phyloP scores from a whole-genome alignment of 2,888 invertebrate species.

The Lasioglossum lativentre region DNA sequence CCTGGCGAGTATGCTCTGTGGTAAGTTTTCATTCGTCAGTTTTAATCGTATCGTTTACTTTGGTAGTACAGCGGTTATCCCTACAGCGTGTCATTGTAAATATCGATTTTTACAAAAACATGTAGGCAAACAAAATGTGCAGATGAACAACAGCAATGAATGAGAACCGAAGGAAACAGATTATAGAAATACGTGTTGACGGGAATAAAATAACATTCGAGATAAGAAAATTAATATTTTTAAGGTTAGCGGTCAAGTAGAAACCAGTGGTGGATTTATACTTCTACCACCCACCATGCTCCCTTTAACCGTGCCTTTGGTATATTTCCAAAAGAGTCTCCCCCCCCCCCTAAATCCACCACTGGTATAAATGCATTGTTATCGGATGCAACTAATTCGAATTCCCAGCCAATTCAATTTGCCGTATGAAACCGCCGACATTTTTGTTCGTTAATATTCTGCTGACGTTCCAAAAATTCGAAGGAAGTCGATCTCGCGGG shows the following conservation, averaged over 20 bases:
- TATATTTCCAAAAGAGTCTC: too few species aligned
- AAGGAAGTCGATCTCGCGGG: constrained; percentile 26
- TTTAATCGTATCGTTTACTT: not conserved
- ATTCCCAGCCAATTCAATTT: not conserved
- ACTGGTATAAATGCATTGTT: not conserved
- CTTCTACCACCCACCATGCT: too few species aligned
- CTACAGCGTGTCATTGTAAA: not conserved
- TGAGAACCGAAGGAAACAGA: not conserved
- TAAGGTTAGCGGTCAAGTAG: not conserved
- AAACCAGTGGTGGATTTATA: not conserved
- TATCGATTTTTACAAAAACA: not conserved
- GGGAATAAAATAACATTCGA: not conserved
- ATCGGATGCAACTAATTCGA: not conserved
- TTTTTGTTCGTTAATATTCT: not conserved
- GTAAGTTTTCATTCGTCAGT: not conserved
- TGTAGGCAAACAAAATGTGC: not conserved
- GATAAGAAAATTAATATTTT: not conserved
- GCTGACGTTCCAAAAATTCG: constrained; percentile 13
- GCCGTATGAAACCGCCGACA: constrained; percentile 1
- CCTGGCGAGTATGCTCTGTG: not conserved
- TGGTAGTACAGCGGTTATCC: constrained; percentile 3
- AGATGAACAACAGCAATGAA: not conserved
- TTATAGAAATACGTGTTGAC: not conserved
- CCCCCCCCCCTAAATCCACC: too few species aligned
- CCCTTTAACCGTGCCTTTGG: too few species aligned